Evolutionary conservation across 2,113 vertebrate genomes (phyloP).

Genomic region (Triplophysa tibetana): DNA sequence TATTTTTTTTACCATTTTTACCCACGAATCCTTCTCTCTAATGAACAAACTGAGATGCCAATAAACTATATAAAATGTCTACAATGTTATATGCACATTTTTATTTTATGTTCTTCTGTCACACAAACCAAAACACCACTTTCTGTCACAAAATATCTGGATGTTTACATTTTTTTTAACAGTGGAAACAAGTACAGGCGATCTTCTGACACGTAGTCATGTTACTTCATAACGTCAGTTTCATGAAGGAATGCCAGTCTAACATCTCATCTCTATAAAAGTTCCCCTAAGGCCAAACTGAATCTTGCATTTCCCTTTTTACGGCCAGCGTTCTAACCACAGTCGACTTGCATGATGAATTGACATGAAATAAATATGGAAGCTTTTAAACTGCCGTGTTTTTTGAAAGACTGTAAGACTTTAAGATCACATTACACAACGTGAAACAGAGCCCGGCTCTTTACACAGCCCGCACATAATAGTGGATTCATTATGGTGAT

Average conservation of each 20-base stretch:
- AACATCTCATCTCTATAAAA: not conserved
- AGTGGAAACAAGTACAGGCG: not conserved
- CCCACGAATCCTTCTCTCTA: not conserved
- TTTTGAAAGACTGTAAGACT: not conserved
- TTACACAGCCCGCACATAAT: conserved; percentile 37
- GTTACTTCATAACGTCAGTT: not conserved
- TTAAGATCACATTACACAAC: conserved; percentile 13
- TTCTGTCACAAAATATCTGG: too few species aligned
- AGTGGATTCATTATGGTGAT: conserved; percentile 18
- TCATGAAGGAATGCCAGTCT: not conserved
- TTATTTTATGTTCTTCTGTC: not conserved
- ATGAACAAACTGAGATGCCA: not conserved
- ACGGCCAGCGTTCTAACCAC: not conserved
- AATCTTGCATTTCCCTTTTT: conserved; percentile 10
- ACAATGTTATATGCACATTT: not conserved
- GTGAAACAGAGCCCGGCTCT: conserved; percentile 13
- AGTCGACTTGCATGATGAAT: not conserved
- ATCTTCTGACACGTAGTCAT: not conserved
- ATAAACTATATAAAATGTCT: not conserved
- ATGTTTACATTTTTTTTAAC: not conserved
- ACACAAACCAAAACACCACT: not conserved
- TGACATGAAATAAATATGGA: conserved; percentile 39
- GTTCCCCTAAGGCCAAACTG: not conserved
- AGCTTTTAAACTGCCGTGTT: conserved; percentile 32
- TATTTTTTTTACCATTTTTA: not conserved